These are phyloP conservation scores for Epinotia brunnichana DNA, from an alignment of 2,888 invertebrate species.

Conservation along the genomic window DNA sequence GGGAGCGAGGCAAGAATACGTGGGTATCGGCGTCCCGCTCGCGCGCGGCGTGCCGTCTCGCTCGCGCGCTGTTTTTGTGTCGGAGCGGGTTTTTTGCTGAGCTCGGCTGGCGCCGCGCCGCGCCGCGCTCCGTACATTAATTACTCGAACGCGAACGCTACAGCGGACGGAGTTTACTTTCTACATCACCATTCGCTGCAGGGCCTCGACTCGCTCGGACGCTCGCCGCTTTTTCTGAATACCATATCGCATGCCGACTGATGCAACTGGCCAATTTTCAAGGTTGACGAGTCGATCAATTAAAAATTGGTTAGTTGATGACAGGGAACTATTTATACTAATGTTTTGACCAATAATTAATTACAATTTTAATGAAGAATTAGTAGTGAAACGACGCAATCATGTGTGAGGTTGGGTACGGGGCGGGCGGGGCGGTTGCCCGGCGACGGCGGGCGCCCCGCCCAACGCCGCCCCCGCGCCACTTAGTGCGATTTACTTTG, in stretches of 20 bases:
- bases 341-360: constrained; percentile 32
- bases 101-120: constrained; percentile 72
- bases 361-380: constrained; percentile 31
- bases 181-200: constrained; percentile 60
- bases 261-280: constrained; percentile 6
- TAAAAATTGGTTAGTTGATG: not conserved
- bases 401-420: constrained; percentile 45
- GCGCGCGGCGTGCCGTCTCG: constrained; percentile 61
- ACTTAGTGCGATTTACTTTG: constrained; percentile 68
- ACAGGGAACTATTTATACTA: not conserved
- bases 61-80: constrained; percentile 80
- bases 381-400: constrained; percentile 41
- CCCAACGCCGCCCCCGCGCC: constrained; percentile 65
- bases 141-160: constrained; percentile 23
- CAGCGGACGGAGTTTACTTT: constrained; percentile 72
- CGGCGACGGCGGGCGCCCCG: constrained; percentile 75
- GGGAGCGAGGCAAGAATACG: constrained; percentile 70
- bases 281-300: not conserved
- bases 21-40: constrained; percentile 68
- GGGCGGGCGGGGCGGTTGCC: constrained; percentile 66
- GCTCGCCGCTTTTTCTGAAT: constrained; percentile 53
- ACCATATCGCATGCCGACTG: constrained; percentile 2
- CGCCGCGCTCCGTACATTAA: constrained; percentile 65
- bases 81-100: constrained; percentile 82
- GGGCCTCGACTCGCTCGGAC: constrained; percentile 56